Evolutionary conservation across 2,113 vertebrate species (phyloP).

Genomic region (Anoura caudifer): DNA sequence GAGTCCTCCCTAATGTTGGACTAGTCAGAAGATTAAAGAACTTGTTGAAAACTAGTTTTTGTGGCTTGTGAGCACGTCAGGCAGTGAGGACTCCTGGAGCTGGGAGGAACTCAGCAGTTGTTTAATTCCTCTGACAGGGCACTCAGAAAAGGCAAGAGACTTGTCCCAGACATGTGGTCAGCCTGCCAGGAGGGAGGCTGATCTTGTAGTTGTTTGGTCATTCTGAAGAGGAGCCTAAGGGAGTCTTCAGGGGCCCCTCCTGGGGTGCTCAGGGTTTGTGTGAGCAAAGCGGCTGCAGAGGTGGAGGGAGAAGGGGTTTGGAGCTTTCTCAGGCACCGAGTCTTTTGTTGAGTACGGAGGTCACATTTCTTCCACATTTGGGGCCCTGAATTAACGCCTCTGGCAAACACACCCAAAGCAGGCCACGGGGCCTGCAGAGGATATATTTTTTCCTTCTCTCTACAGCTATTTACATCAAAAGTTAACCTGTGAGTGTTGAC

Average conservation of each 20-base stretch:
- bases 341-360: background rate
- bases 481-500: background rate
- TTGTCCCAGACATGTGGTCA: background rate
- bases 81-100: background rate
- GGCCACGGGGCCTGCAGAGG: background rate
- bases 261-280: background rate
- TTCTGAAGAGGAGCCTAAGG: background rate
- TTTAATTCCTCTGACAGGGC: background rate
- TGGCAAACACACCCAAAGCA: background rate
- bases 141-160: background rate
- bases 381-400: background rate
- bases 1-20: background rate
- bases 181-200: background rate
- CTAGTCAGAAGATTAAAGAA: background rate
- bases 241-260: background rate
- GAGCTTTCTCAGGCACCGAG: background rate
- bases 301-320: no score
- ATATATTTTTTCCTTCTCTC: background rate
- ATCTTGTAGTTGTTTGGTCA: background rate
- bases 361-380: background rate
- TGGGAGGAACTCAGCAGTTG: background rate
- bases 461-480: background rate
- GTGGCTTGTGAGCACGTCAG: background rate
- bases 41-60: background rate
- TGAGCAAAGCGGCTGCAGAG: background rate